Evolutionary conservation across 1,140 invertebrate genomes (phyloP).

Genomic region (Temnothorax longispinosus): DNA sequence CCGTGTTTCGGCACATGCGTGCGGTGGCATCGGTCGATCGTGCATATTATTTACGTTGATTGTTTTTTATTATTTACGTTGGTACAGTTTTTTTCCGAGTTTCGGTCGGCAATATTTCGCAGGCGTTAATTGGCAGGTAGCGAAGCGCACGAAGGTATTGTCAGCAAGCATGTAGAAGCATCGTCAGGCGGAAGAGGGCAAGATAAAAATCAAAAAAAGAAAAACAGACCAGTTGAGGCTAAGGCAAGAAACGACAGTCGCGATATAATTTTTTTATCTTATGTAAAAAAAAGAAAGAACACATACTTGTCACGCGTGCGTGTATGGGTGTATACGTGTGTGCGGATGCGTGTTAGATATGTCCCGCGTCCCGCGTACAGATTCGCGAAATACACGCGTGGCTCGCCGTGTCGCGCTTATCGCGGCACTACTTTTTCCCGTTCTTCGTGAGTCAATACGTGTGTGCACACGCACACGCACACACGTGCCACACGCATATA

Average conservation of each 20-base stretch:
- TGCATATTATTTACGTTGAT: slow-evolving; percentile 74
- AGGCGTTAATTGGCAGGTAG: slow-evolving; percentile 86
- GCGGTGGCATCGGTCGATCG: slow-evolving; percentile 72
- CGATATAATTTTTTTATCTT: slow-evolving; percentile 59
- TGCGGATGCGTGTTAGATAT: background rate
- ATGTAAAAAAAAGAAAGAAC: slow-evolving; percentile 47
- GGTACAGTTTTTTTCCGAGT: slow-evolving; percentile 71
- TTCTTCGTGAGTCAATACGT: background rate
- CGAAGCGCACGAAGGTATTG: slow-evolving; percentile 85
- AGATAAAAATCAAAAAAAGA: slow-evolving; percentile 87
- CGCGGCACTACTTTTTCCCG: background rate
- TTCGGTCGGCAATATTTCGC: slow-evolving; percentile 77
- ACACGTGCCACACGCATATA: background rate
- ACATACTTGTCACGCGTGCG: slow-evolving; percentile 2
- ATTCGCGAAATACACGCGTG: background rate
- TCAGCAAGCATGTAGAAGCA: slow-evolving; percentile 87
- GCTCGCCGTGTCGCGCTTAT: background rate
- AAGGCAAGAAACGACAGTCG: slow-evolving; percentile 78
- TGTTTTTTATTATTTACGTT: slow-evolving; percentile 73
- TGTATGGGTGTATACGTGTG: too few relatives aligned
- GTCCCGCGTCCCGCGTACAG: background rate
- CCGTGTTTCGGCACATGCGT: slow-evolving; percentile 59
- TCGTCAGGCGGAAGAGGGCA: slow-evolving; percentile 86
- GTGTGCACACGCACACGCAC: background rate
- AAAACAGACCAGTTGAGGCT: slow-evolving; percentile 86